phyloP scores from a whole-genome alignment of 2,113 vertebrate genomes.

The Oncorhynchus tshawytscha region DNA sequence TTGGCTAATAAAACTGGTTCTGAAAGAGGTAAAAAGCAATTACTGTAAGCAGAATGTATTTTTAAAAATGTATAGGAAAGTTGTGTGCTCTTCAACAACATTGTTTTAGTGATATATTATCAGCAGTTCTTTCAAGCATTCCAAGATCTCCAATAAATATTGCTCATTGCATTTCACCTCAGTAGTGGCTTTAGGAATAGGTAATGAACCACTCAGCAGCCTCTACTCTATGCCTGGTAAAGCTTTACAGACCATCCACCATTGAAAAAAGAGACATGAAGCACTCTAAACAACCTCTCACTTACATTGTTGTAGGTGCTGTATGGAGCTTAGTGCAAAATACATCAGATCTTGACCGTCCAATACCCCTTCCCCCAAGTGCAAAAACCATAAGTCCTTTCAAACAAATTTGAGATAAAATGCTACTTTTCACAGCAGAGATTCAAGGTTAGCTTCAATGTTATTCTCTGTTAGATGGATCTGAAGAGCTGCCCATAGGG shows the following conservation, averaged over 20 bases:
- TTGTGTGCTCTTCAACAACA: too few species aligned
- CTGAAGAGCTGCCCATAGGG: slow-evolving; percentile 19
- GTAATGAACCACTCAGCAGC: background rate
- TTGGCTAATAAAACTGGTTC: background rate
- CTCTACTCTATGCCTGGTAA: background rate
- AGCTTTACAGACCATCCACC: background rate
- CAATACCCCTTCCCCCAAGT: too few species aligned
- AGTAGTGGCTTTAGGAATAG: background rate
- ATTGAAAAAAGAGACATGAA: background rate
- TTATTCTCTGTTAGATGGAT: slow-evolving; percentile 5
- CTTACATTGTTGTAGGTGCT: too few species aligned
- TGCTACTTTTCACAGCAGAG: slow-evolving; percentile 6
- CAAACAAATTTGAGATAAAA: background rate
- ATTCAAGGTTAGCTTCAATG: slow-evolving; percentile 25
- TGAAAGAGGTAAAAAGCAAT: too few species aligned
- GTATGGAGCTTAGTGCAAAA: too few species aligned
- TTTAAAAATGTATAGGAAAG: fast-evolving
- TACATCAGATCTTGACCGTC: too few species aligned
- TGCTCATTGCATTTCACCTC: background rate
- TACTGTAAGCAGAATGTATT: too few species aligned
- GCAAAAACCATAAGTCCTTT: background rate
- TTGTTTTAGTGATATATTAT: background rate
- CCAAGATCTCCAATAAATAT: background rate
- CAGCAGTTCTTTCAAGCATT: background rate
- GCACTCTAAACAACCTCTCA: background rate